Evolutionary conservation across 2,888 invertebrate species (phyloP), one percentile per base, ranked within the genome.

Genomic region (Ochlodes sylvanus): DNA sequence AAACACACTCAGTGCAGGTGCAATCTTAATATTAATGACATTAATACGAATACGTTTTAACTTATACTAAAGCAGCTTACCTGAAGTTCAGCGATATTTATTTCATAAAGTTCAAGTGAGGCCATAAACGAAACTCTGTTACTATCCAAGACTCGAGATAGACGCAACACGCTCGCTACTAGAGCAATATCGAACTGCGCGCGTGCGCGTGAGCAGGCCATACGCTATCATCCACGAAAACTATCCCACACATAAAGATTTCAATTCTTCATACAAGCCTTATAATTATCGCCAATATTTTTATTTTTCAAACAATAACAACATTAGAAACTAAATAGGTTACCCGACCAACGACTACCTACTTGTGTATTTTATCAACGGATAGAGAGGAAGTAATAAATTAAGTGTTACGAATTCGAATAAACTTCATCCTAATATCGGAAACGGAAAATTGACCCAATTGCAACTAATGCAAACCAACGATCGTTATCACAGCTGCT

Each of bases 121-220:
- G 15, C 41, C 41, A 32, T n/a, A 27, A 58, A 63, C 42, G 41
- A 63, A 38, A 60, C 17, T 52, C 32, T 17, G 52, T 52, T 65
- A 58, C 14, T 54, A n/a, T 17, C 14, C 58, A 47, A 19, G 14
- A 57, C 38, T 15, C 14, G 15, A n/a, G n/a, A 65, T 41, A 47
- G 52, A 76, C 77, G 76, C 78, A 78, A 76, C 80, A 70, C 75
- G 75, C 71, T 73, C 77, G 72, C 77, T 75, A 73, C 79, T 78
- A 78, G 75, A 76, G 75, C 73, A 70, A 72, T 73, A 78, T 77
- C 68, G 52, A 56, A 76, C 77, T 77, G 75, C 74, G 77, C 74
- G 62, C 44, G 69, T 77, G 75, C 74, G 77, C 74, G 62, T 47
- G 69, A 74, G 76, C 57, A 19, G 50, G 38, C 19, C 38, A 5